phyloP scores from a whole-genome alignment of 2,888 invertebrate genomes.

The Dicycla oo region DNA sequence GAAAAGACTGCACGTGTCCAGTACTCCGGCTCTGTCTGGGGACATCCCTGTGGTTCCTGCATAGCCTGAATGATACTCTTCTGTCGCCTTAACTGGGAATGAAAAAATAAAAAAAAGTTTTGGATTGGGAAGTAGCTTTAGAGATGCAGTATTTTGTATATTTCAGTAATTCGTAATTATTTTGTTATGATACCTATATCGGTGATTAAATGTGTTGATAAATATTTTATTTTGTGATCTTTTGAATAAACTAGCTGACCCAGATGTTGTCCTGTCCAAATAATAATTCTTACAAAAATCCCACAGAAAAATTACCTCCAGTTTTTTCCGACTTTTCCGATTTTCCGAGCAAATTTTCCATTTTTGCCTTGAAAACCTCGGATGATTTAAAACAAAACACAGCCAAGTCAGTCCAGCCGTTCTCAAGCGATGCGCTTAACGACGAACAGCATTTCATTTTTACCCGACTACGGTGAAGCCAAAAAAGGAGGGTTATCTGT shows the following conservation, averaged over 20 bases:
- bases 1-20: conserved; percentile 71
- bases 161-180: conserved; percentile 17
- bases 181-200: conserved; percentile 25
- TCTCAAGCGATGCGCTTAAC: no score
- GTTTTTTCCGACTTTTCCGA: no score
- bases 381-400: no score
- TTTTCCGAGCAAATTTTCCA: no score
- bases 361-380: no score
- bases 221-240: neutral
- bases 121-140: neutral
- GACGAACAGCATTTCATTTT: no score
- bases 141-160: conserved; percentile 28
- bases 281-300: neutral
- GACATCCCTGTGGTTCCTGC: conserved; percentile 47
- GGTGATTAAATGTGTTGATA: conserved; percentile 28
- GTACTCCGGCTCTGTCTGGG: conserved; percentile 49
- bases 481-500: no score
- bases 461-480: no score
- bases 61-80: conserved; percentile 28
- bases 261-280: neutral
- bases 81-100: neutral
- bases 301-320: no score
- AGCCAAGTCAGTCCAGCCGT: no score
- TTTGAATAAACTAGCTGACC: neutral
- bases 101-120: neutral